Conservation (phyloP, 2,113 vertebrate genomes). For the Nanger granti region DNA sequence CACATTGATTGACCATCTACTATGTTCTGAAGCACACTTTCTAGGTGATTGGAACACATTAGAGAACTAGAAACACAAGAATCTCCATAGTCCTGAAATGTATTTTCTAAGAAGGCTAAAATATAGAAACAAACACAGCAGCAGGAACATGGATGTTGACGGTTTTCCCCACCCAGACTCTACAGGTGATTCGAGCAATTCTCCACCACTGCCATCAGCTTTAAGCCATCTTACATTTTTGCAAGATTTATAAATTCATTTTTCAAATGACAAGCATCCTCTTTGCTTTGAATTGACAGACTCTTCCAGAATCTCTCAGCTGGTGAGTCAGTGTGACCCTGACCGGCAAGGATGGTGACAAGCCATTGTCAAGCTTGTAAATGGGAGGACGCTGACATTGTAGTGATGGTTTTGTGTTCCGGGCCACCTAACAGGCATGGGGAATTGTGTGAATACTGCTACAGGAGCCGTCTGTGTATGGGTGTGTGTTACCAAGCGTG, state of each 20-base stretch:
- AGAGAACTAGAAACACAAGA: neutral
- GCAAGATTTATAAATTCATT: neutral
- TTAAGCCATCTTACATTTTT: neutral
- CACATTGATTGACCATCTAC: neutral
- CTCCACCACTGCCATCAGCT: neutral
- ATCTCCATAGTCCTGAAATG: neutral
- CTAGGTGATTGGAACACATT: neutral
- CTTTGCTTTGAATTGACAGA: too few relatives aligned
- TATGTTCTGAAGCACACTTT: neutral
- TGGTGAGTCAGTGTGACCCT: neutral
- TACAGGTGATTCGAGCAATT: rapidly evolving
- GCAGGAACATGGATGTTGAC: rapidly evolving
- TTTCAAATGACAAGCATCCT: rapidly evolving
- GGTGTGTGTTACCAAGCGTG: neutral
- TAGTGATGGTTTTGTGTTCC: neutral
- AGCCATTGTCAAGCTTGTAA: neutral
- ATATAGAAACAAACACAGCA: too few relatives aligned
- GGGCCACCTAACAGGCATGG: too few relatives aligned
- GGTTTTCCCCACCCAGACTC: neutral
- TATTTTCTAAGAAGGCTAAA: neutral
- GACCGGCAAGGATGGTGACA: rapidly evolving
- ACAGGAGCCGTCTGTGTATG: too few relatives aligned
- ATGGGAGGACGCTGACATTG: neutral
- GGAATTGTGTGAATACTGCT: too few relatives aligned
- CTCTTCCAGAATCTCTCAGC: neutral